Conservation (phyloP, 2,797 vertebrate species). For the Octomys mimax region DNA sequence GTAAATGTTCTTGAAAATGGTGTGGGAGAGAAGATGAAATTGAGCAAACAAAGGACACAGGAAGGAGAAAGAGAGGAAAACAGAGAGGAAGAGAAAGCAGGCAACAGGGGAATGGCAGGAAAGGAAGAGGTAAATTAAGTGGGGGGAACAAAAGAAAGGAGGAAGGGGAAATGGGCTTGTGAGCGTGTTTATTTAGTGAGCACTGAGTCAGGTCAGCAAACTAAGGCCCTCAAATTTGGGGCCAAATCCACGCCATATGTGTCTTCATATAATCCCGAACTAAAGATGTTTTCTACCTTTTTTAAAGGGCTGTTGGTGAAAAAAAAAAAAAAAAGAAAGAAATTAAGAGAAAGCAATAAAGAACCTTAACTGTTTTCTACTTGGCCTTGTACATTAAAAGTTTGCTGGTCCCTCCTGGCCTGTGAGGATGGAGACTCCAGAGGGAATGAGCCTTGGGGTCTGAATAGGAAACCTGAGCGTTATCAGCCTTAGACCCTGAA, state of each 20-base stretch:
- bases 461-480: conserved; percentile 1
- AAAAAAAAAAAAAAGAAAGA: background rate
- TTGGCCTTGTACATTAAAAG: background rate
- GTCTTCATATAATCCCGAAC: background rate
- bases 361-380: conserved; percentile 10
- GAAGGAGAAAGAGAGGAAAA: background rate
- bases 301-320: background rate
- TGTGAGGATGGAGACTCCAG: background rate
- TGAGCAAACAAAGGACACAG: background rate
- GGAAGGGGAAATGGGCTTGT: background rate
- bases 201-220: background rate
- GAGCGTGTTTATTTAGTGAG: background rate
- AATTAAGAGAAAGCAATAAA: background rate
- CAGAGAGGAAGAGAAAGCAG: fast-evolving
- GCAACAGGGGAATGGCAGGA: background rate
- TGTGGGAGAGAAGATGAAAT: background rate
- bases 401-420: background rate
- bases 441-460: background rate
- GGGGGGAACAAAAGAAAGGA: too few relatives aligned
- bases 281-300: conserved; percentile 7
- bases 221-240: background rate
- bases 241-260: background rate
- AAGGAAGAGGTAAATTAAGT: background rate
- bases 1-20: background rate
- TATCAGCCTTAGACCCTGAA: background rate